Base-by-base conservation (phyloP, 2,113 vertebrate genomes). In the Corythornis cristatus region DNA sequence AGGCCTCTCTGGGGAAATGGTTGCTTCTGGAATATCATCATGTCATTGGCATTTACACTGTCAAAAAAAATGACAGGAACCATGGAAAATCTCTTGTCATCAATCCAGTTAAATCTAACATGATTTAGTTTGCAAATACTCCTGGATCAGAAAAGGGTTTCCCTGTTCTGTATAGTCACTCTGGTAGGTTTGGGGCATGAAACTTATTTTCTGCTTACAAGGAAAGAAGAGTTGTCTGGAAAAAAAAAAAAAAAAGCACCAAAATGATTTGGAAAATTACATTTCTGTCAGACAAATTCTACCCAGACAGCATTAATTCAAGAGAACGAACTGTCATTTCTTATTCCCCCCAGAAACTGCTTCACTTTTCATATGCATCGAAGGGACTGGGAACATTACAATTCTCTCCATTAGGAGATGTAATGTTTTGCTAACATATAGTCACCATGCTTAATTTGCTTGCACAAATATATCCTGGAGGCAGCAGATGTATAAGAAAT, bases 381-480 rank as follows among this genome's bases (percentile, higher is more conserved):
- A 93, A 80, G 56, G 13, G 51, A 54, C 56, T 61, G 58, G 35
- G 75, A 86, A 73, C 10, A 25, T 12, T 58, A 66, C 70, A 70
- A 12, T 67, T 64, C 73, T 40, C 70, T 70, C 78, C 71, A 50
- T 91, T 58, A 92, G 46, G 3, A 57, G 72, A 77, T 81, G 72
- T 9, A 86, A 42, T 77, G 57, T 74, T 91, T 95, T 83, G n/a
- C 68, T 93, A 72, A 56, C 72, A 22, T 35, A 46, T 6, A 89
- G 85, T n/a, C 71, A 67, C 26, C 60, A 71, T 71, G 87, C 72
- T 78, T 92, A 56, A 89, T 94, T 89, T 86, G 35, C 75, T 96
- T 77, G 65, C 68, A 71, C 15, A 50, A 22, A 67, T 83, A n/a
- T 31, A 7, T 89, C 82, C 93, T 86, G 43, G 67, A 92, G 93